These are phyloP conservation scores for Sinocyclocheilus grahami DNA, from an alignment of 2,113 vertebrate genomes.

Conservation along the genomic window DNA sequence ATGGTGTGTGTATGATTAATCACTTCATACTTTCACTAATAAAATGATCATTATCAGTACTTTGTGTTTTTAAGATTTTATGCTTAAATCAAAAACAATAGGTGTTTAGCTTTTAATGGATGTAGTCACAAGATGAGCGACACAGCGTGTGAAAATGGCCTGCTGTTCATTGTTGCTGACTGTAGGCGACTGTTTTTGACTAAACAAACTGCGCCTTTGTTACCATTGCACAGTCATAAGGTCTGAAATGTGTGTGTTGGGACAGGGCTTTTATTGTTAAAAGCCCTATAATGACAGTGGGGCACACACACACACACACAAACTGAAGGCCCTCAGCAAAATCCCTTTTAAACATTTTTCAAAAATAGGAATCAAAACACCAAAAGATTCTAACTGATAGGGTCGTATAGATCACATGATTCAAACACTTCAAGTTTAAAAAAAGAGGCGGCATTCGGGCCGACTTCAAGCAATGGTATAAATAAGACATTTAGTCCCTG, in stretches of 20 bases:
- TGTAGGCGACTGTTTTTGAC: not conserved
- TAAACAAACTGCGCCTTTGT: slow-evolving; percentile 25
- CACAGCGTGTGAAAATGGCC: too few relatives aligned
- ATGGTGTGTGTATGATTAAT: slow-evolving; percentile 68
- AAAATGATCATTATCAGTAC: not conserved
- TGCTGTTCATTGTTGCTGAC: not conserved
- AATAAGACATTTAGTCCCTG: not conserved
- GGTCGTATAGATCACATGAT: slow-evolving; percentile 22
- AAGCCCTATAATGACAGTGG: slow-evolving; percentile 1
- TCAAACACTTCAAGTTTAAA: slow-evolving; percentile 21
- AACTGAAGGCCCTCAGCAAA: slow-evolving; percentile 7
- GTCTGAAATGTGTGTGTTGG: slow-evolving; percentile 38
- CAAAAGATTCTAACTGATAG: slow-evolving; percentile 18
- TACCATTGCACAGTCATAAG: slow-evolving; percentile 50
- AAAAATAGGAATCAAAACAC: slow-evolving; percentile 5
- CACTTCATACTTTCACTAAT: not conserved
- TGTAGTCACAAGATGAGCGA: slow-evolving; percentile 24
- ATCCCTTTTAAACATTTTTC: not conserved
- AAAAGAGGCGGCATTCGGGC: slow-evolving; percentile 48
- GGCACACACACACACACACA: slow-evolving; percentile 9
- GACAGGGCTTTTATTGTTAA: slow-evolving; percentile 47
- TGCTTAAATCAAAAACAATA: not conserved
- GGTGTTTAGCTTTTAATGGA: slow-evolving; percentile 1
- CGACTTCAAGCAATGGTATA: not conserved
- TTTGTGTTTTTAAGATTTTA: not conserved